Conservation (phyloP, 2,888 invertebrate genomes). For the Iselma pallidipennis region DNA sequence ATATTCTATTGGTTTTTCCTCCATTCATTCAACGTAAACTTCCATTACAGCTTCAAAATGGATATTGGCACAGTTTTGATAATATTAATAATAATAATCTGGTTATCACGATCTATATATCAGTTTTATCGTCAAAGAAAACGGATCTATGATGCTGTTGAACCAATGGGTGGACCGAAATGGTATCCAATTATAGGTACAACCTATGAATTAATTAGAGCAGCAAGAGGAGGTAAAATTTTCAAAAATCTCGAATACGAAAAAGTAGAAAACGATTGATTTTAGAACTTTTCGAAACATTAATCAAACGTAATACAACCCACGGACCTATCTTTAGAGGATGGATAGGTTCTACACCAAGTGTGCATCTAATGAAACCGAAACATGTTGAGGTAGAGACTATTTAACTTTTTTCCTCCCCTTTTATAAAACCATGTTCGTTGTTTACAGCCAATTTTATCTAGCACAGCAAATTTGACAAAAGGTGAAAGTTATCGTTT, state of each 20-base stretch:
- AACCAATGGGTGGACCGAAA: conserved; percentile 15
- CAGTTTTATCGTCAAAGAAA: conserved; percentile 6
- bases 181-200: conserved; percentile 24
- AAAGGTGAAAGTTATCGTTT: conserved; percentile 36
- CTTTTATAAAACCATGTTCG: not conserved
- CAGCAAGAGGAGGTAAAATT: conserved; percentile 3
- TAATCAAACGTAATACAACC: conserved; percentile 17
- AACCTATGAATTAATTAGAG: conserved; percentile 2
- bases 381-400: conserved; percentile 36
- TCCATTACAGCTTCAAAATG: not conserved
- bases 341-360: conserved; percentile 32
- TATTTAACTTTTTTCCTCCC: not conserved
- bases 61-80: not conserved
- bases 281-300: conserved; percentile 30
- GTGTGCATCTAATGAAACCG: conserved; percentile 37
- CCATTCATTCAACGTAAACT: too few species aligned
- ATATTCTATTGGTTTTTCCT: too few species aligned
- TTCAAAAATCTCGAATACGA: not conserved
- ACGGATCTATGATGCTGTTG: conserved; percentile 10
- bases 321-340: conserved; percentile 38
- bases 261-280: not conserved
- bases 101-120: not conserved
- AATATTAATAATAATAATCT: not conserved
- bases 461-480: conserved; percentile 30
- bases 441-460: conserved; percentile 36